Evolutionary conservation across 1,140 invertebrate genomes (phyloP), one percentile per base, ranked within the genome.

Genomic region (Marisa cornuarietis): DNA sequence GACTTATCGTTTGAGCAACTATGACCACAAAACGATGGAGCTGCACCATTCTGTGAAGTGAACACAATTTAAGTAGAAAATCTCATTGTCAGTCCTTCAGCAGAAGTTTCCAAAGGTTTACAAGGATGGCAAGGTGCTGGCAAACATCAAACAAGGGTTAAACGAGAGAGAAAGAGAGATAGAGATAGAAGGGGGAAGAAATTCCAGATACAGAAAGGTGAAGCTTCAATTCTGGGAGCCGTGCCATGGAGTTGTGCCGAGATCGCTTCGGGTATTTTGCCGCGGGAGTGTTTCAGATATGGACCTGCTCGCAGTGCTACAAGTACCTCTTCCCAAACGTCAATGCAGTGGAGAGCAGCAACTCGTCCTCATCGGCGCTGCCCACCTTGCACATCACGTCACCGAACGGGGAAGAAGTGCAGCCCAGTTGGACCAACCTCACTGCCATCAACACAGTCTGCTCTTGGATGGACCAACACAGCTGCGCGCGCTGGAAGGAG

Each of bases 221-320:
- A 6, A 42, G 31, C 31, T 42, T 42, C 31, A 1, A 2, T 16
- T 73, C 16, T 42, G 11, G 31, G 49, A 13, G n/a, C 6, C 16
- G 51, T 14, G 22, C 2, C 68, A 51, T 42, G 78, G 78, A 61
- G 18, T 18, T 73, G 54, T 80, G 79, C 63, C 72, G 79, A 71
- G 79, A 80, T 24, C 72, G 79, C 4, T 80, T 69, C 66, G 79
- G 79, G 31, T 63, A 26, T n/a, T 79, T 79, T 42, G 42, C 13
- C 22, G 63, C 54, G 0, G 72, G 65, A 6, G 54, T 76, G 42
- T 80, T 81, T n/a, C 66, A 81, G 13, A 54, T 80, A 11, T 69
- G 78, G 71, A 82, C 78, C 5, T 82, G 81, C 61, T 65, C 78
- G 52, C 71, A 80, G 75, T 82, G 79, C 61, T 82, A 80, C 71